Conservation (phyloP, 2,888 invertebrate species). For the Sabellastarte sp. region DNA sequence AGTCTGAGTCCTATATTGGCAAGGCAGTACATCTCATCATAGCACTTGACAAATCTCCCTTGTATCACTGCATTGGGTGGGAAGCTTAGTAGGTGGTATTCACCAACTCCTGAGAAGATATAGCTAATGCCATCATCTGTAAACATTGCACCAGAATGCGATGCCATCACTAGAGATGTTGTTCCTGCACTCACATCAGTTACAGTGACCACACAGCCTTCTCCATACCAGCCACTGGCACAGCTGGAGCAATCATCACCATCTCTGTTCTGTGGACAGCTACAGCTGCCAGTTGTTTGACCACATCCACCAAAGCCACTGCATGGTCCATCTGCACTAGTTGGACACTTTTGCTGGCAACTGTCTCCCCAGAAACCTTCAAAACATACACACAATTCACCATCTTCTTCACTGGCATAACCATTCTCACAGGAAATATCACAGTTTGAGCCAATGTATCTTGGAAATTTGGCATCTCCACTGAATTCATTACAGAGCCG, state of each 20-base stretch:
- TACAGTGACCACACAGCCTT: not conserved
- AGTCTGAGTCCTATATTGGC: not conserved
- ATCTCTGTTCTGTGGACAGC: not conserved
- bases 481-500: not conserved
- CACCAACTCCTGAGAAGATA: not conserved
- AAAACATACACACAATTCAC: constrained; percentile 12
- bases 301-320: not conserved
- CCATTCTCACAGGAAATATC: constrained; percentile 1
- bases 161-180: not conserved
- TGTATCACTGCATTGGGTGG: not conserved
- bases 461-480: not conserved
- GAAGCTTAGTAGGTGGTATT: not conserved
- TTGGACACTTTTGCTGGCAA: constrained; percentile 20
- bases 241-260: not conserved
- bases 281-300: not conserved
- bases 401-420: not conserved
- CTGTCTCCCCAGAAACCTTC: constrained; percentile 28
- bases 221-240: constrained; percentile 20
- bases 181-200: not conserved
- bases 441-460: not conserved
- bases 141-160: not conserved
- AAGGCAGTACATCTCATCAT: not conserved
- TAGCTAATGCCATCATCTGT: not conserved
- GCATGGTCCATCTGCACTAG: not conserved
- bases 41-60: not conserved